Evolutionary conservation across 2,888 invertebrate genomes (phyloP).

Genomic region (Scaptomyza caliginosa): DNA sequence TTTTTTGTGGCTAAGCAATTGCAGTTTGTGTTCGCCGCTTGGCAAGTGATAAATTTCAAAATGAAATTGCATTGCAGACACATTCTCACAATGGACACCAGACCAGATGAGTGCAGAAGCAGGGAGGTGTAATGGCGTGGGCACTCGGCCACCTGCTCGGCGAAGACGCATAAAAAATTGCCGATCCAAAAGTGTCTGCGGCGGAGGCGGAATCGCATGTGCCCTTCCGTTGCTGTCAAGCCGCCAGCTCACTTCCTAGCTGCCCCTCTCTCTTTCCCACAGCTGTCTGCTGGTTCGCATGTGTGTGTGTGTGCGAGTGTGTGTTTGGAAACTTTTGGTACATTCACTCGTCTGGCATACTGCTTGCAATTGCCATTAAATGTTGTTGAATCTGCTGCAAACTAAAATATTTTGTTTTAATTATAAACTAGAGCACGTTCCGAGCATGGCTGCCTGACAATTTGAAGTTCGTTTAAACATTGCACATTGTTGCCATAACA

Average conservation of each 20-base stretch:
- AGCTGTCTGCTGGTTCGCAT: neutral
- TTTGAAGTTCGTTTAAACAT: slow-evolving; percentile 48
- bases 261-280: neutral
- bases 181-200: slow-evolving; percentile 27
- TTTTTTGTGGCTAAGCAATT: slow-evolving; percentile 22
- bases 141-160: slow-evolving; percentile 34
- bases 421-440: slow-evolving; percentile 50
- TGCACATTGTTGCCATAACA: slow-evolving; percentile 13
- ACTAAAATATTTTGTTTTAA: slow-evolving; percentile 68
- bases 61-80: slow-evolving; percentile 46
- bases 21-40: slow-evolving; percentile 8
- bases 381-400: slow-evolving; percentile 33
- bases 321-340: slow-evolving; percentile 5
- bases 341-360: slow-evolving; percentile 3
- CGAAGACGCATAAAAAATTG: slow-evolving; percentile 23
- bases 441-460: slow-evolving; percentile 30
- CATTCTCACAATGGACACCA: slow-evolving; percentile 35
- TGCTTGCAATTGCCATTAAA: slow-evolving; percentile 54
- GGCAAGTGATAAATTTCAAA: slow-evolving; percentile 51
- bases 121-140: neutral
- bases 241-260: neutral
- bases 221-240: neutral
- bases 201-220: slow-evolving; percentile 15
- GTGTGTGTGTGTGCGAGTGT: neutral
- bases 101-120: neutral